phyloP scores from a whole-genome alignment of 2,113 vertebrate genomes.

The Seriola aureovittata region DNA sequence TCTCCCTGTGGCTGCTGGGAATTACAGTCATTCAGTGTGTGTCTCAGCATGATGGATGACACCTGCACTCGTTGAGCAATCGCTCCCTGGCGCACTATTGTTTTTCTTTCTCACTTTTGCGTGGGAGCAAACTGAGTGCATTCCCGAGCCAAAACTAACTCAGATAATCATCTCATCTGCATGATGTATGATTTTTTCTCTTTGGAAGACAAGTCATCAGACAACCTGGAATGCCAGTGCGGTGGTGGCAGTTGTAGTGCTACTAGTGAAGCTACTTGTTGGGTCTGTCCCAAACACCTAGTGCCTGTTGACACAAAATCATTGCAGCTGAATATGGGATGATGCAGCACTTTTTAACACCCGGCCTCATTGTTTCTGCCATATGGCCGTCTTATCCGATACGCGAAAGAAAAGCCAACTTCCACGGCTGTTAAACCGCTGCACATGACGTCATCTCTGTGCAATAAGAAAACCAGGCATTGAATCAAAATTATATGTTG shows the following conservation, averaged over 20 bases:
- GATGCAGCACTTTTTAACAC: constrained; percentile 40
- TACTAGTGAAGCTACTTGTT: constrained; percentile 26
- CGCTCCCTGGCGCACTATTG: constrained; percentile 70
- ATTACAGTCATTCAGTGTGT: constrained; percentile 78
- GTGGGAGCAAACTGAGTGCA: constrained; percentile 76
- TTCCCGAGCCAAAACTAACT: constrained; percentile 81
- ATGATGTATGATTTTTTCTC: constrained; percentile 75
- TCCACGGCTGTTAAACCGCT: constrained; percentile 11
- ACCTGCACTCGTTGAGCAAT: constrained; percentile 84
- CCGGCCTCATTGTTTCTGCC: constrained; percentile 20
- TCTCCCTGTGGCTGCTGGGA: constrained; percentile 73
- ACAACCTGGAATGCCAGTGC: constrained; percentile 52
- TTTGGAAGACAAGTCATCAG: constrained; percentile 61
- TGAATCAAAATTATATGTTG: background rate
- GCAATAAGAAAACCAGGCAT: background rate
- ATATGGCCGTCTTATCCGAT: constrained; percentile 36
- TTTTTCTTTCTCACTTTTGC: constrained; percentile 82
- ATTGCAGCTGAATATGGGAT: background rate
- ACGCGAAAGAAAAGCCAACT: constrained; percentile 13
- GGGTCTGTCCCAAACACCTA: background rate
- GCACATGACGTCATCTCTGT: constrained; percentile 15
- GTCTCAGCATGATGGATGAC: constrained; percentile 81
- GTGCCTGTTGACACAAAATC: background rate
- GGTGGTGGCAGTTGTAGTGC: constrained; percentile 1
- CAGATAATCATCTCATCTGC: constrained; percentile 80